Percentiles rank a stretch among this genome's conserved stretches.
Evolutionary conservation across 2,797 vertebrate species (phyloP).

Genomic region (Onychomys leucogaster): DNA sequence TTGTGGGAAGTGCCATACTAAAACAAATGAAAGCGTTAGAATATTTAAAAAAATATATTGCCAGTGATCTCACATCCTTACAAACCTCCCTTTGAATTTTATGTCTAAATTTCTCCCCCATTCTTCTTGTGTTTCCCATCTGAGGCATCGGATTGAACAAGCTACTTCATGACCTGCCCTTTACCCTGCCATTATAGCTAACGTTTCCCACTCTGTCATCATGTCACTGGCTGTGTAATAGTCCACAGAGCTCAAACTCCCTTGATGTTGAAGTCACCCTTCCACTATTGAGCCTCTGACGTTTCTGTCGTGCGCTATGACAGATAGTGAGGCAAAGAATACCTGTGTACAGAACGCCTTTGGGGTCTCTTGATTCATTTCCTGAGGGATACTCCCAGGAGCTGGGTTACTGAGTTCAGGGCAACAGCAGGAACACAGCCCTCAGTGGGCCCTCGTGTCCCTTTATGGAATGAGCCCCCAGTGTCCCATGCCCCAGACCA

Average conservation of each 20-base stretch:
- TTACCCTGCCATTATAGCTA: not conserved
- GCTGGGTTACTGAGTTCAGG: not conserved
- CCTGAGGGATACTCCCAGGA: constrained; percentile 19
- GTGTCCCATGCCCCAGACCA: not conserved
- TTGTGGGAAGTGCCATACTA: not conserved
- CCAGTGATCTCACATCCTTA: not conserved
- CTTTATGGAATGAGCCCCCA: not conserved
- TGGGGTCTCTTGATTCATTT: constrained; percentile 28
- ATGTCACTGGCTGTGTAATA: constrained; percentile 4
- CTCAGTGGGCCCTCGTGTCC: not conserved
- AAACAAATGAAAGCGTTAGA: not conserved
- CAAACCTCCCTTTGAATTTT: not conserved
- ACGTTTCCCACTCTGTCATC: not conserved
- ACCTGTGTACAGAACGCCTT: constrained; percentile 40
- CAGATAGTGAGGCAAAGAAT: not conserved
- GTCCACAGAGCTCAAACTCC: not conserved
- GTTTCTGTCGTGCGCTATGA: not conserved
- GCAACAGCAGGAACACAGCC: not conserved
- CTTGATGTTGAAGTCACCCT: not conserved
- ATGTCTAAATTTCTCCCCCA: not conserved
- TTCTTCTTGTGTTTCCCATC: not conserved
- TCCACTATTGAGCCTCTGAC: not conserved
- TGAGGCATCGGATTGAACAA: not conserved
- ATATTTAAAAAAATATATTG: not conserved
- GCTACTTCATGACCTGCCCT: not conserved